phyloP scores from a whole-genome alignment of 2,797 vertebrate species.

The Rousettus madagascariensis region DNA sequence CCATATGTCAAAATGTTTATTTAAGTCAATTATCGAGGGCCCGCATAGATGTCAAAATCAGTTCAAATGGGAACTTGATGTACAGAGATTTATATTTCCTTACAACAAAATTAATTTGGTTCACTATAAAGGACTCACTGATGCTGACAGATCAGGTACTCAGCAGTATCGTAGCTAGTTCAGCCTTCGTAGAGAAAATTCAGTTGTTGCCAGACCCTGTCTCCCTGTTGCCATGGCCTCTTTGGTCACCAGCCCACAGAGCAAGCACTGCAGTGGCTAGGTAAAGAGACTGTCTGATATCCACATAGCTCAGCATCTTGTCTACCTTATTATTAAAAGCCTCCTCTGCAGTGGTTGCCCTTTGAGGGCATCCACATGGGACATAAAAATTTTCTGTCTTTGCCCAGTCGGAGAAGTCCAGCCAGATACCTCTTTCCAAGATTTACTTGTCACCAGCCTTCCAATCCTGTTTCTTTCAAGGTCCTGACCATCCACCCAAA shows the following conservation, averaged over 20 bases:
- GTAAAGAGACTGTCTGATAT: not conserved
- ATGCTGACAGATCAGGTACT: not conserved
- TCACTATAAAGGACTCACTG: not conserved
- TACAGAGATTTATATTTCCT: not conserved
- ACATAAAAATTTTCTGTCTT: not conserved
- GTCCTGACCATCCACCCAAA: not conserved
- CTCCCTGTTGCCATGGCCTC: not conserved
- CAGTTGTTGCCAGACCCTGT: too few species aligned
- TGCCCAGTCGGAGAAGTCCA: not conserved
- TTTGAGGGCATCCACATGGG: not conserved
- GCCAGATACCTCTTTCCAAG: not conserved
- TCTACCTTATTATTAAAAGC: not conserved
- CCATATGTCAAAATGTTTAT: not conserved
- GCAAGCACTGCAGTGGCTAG: not conserved
- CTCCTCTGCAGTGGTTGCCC: not conserved
- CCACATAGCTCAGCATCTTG: not conserved
- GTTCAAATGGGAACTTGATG: not conserved
- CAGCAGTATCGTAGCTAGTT: not conserved
- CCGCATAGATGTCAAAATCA: not conserved
- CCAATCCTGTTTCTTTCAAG: not conserved
- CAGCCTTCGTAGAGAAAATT: not conserved
- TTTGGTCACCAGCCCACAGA: not conserved
- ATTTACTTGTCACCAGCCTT: not conserved
- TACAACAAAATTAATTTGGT: not conserved
- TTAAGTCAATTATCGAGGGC: not conserved